Evolutionary conservation across 2,113 vertebrate species (phyloP), one percentile per base, ranked within the genome.

Genomic region (Embiotoca jacksoni): DNA sequence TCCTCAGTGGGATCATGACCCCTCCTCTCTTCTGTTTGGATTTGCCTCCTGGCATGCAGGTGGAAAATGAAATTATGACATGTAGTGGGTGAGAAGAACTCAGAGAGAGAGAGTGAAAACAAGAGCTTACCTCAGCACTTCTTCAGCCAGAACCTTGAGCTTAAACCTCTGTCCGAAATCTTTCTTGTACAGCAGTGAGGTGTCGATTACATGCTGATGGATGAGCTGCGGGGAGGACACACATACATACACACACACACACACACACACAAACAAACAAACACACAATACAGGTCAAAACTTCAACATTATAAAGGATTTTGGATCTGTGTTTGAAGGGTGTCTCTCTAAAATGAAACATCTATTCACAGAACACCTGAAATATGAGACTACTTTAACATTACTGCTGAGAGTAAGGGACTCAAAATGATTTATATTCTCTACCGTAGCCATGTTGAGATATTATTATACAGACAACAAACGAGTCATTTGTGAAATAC

Each of bases 1-100:
- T 98, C 97, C 93, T 99, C 96, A 72, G 78, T 90, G 53, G 97
- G 94, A 94, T 97, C 80, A 58, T 98, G 97, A 74, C 96, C 97
- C 60, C 33, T 54, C 56, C 37, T 88, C 49, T 93, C 74, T 44
- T 93, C 89, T 59, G 77, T 91, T 66, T 98, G 97, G 66, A 98
- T 98, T 76, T 96, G 89, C 81, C 92, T 96, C 79, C 97, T 98
- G 86, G 10, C 41, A 78, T 23, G 74, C 6, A 35, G 74, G 56
- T 56, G 32, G 39, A 44, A 62, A 37, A 59, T 7, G 9, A 0
- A 55, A 52, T 70, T 13, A 65, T 35, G 4, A 7, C 35, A 15
- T 14, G 1, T 5, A 6, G 31, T 30, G 35, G 61, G 49, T 39
- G 36, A 32, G 32, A 23, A 37, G 47, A 54, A 52, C 11, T 67